Evolutionary conservation across 2,797 vertebrate genomes (phyloP).

Genomic region (Semaprochilodus insignis): DNA sequence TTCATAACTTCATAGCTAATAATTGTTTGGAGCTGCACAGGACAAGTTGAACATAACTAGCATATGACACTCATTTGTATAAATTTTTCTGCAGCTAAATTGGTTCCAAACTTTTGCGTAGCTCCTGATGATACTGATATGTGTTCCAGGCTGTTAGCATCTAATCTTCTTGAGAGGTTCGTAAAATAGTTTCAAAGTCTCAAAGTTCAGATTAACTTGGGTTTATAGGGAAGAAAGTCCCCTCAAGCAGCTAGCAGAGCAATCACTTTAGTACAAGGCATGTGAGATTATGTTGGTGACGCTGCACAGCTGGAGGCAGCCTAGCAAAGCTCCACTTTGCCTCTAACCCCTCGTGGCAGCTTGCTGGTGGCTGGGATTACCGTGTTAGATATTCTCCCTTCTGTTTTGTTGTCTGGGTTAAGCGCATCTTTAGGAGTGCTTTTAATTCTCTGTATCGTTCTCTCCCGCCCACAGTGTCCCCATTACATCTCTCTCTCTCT

Average conservation of each 20-base stretch:
- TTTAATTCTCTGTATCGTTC: slow-evolving; percentile 56
- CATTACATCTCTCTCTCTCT: slow-evolving; percentile 25
- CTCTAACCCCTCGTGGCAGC: slow-evolving; percentile 32
- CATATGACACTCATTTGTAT: no score
- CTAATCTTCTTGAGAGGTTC: neutral
- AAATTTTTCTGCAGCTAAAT: no score
- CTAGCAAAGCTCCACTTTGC: slow-evolving; percentile 16
- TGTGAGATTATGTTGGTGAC: slow-evolving; percentile 17
- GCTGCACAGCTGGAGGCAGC: neutral
- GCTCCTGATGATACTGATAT: neutral
- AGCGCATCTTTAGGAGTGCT: slow-evolving; percentile 57
- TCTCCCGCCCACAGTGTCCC: slow-evolving; percentile 22
- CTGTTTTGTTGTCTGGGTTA: slow-evolving; percentile 58
- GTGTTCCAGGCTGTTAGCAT: neutral
- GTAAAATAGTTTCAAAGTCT: slow-evolving; percentile 18
- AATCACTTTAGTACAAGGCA: neutral
- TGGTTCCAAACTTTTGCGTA: neutral
- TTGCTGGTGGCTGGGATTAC: slow-evolving; percentile 46
- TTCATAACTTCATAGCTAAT: no score
- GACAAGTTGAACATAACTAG: no score
- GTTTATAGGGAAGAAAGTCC: slow-evolving; percentile 32
- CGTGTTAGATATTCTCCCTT: slow-evolving; percentile 47
- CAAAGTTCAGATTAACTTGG: slow-evolving; percentile 12
- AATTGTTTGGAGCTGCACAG: no score
- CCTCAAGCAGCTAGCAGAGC: slow-evolving; percentile 29